These are phyloP conservation scores for Leptura quadrifasciata DNA, from an alignment of 2,888 invertebrate species.

Conservation along the genomic window DNA sequence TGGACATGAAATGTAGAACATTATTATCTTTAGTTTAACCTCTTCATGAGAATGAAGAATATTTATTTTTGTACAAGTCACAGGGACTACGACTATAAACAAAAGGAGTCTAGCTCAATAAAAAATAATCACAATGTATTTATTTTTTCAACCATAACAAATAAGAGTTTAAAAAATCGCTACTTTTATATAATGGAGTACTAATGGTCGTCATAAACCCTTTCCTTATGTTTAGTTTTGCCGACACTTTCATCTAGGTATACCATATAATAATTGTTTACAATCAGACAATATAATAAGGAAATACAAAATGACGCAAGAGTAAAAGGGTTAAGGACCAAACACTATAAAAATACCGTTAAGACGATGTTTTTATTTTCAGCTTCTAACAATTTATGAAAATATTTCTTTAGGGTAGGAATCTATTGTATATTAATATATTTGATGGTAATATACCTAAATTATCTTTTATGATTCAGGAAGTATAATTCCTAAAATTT, in stretches of 20 bases:
- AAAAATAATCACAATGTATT: too few relatives aligned
- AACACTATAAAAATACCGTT: background rate
- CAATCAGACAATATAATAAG: constrained; percentile 10
- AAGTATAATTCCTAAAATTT: background rate
- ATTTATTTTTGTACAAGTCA: too few relatives aligned
- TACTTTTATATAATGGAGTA: constrained; percentile 2
- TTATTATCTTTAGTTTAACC: too few relatives aligned
- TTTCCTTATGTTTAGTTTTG: constrained; percentile 6
- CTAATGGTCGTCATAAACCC: constrained; percentile 10
- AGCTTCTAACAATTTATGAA: constrained; percentile 2
- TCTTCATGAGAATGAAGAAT: too few relatives aligned
- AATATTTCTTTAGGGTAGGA: constrained; percentile 22
- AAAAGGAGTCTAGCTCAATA: too few relatives aligned
- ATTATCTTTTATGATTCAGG: constrained; percentile 17
- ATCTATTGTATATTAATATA: constrained; percentile 10
- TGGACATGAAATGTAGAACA: too few relatives aligned
- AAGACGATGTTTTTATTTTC: constrained; percentile 1
- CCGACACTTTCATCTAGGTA: constrained; percentile 11
- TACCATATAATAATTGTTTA: constrained; percentile 29
- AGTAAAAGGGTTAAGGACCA: constrained; percentile 32
- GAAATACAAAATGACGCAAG: constrained; percentile 20
- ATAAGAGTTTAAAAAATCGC: background rate
- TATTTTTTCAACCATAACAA: too few relatives aligned
- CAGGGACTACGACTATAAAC: too few relatives aligned
- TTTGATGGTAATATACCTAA: constrained; percentile 17